Percentiles rank a stretch among this genome's conserved stretches.
phyloP scores from a whole-genome alignment of 2,797 vertebrate genomes.

The Pangasius macronema region DNA sequence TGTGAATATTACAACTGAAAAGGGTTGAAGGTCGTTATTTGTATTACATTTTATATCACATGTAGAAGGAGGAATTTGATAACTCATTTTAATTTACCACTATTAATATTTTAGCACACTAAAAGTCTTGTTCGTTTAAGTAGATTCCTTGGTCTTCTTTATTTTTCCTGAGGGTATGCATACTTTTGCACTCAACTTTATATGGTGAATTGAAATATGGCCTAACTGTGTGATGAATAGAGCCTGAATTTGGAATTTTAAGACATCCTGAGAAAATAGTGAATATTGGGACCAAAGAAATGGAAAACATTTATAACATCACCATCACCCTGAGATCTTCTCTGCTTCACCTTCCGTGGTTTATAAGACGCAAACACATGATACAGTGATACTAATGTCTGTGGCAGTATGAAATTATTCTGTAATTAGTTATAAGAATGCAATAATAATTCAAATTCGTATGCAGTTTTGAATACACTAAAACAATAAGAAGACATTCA shows the following conservation, averaged over 20 bases:
- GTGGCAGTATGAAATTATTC: neutral
- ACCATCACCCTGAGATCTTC: neutral
- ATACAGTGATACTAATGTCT: neutral
- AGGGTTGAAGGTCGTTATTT: neutral
- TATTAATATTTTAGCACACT: neutral
- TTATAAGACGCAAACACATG: neutral
- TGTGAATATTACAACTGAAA: neutral
- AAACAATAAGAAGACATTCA: slow-evolving; percentile 1
- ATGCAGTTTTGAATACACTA: neutral
- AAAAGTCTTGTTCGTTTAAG: neutral
- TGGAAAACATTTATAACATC: neutral
- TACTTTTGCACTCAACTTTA: neutral
- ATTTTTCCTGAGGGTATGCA: neutral
- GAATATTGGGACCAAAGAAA: neutral
- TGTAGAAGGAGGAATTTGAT: neutral
- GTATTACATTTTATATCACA: neutral
- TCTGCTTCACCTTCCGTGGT: neutral
- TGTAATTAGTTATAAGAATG: neutral
- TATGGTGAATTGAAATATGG: neutral
- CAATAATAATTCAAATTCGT: neutral
- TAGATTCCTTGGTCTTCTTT: neutral
- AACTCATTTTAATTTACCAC: slow-evolving; percentile 2
- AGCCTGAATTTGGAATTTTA: neutral
- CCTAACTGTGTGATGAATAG: neutral
- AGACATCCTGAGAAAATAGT: neutral